A percentile compares a stretch with the other conserved stretches of the same genome.
These are phyloP conservation scores for Origma solitaria DNA, from an alignment of 2,113 vertebrate species.

Conservation along the genomic window DNA sequence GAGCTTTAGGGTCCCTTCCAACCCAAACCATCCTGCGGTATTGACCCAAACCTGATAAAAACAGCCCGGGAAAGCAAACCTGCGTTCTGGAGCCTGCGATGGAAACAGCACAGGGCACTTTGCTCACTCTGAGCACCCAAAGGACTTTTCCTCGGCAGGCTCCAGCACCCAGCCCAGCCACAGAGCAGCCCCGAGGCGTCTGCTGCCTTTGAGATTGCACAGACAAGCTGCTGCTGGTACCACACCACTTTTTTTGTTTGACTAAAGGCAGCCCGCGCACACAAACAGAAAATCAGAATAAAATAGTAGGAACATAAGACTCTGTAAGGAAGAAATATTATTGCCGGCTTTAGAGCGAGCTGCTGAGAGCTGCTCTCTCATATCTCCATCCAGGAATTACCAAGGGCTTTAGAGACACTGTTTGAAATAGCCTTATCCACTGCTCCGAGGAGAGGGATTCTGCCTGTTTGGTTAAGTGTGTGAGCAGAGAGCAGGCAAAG, in stretches of 20 bases:
- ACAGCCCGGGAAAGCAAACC: not conserved
- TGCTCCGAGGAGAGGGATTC: not conserved
- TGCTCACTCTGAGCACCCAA: not conserved
- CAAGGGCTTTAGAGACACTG: not conserved
- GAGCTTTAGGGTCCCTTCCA: not conserved
- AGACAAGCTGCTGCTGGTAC: not conserved
- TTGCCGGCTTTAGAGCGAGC: not conserved
- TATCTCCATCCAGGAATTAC: not conserved
- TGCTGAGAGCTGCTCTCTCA: not conserved
- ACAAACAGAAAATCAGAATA: not conserved
- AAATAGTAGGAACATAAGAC: not conserved
- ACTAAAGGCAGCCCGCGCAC: not conserved
- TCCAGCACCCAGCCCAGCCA: not conserved
- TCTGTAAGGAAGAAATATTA: not conserved
- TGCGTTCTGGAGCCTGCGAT: rapidly evolving
- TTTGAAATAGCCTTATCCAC: not conserved
- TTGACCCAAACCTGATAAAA: not conserved
- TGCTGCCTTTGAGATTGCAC: not conserved
- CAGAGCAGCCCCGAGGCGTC: not conserved
- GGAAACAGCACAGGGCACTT: not conserved
- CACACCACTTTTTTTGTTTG: not conserved
- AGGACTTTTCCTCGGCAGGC: not conserved
- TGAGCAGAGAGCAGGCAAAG: not conserved
- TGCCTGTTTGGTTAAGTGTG: not conserved
- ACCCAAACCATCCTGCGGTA: no score